Evolutionary conservation across 2,113 vertebrate species (phyloP), one percentile per base, ranked within the genome.

Genomic region (Empidonax traillii): DNA sequence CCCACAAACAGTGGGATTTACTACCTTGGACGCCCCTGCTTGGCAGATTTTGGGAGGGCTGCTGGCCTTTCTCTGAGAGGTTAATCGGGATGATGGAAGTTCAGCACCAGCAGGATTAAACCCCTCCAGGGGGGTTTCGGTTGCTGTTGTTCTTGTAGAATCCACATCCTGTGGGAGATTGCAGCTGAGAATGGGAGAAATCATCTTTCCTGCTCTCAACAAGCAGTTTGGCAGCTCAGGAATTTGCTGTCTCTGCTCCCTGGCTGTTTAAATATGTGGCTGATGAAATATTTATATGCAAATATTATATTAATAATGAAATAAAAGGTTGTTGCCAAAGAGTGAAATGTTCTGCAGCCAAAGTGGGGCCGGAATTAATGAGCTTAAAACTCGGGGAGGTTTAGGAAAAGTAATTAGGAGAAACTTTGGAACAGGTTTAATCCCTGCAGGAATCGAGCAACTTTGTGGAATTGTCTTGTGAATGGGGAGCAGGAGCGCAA

Each of bases 251-350:
- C 6, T 53, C 31, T 69, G 1, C 47, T 74, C 43, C 21, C 33
- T 43, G 59, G 12, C 73, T 79, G n/a, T 58, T 2, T 16, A 61
- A 93, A 83, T 68, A 41, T 33, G 67, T 49, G 58, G 62, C 63
- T 39, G 43, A 24, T 96, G 31, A 90, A 94, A 90, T 86, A 89
- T 90, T 66, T 21, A 81, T 51, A 14, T 27, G 65, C 85, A 94
- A 91, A 94, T 85, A 89, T 53, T 65, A 30, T n/a, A 56, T 86
- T 72, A 84, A 92, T 90, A 89, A 89, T 58, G 37, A 66, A 92
- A 39, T 51, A 14, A 56, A 73, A 63, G 25, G 12, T 23, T 9
- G 39, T n/a, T 43, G 43, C 2, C 7, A 5, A 53, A 30, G 63
- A 15, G 53, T 5, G 17, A 33, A 62, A 20, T 1, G 1, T 33